Conservation (phyloP, 2,797 vertebrate species). For the Myoxocephalus aenaeus region DNA sequence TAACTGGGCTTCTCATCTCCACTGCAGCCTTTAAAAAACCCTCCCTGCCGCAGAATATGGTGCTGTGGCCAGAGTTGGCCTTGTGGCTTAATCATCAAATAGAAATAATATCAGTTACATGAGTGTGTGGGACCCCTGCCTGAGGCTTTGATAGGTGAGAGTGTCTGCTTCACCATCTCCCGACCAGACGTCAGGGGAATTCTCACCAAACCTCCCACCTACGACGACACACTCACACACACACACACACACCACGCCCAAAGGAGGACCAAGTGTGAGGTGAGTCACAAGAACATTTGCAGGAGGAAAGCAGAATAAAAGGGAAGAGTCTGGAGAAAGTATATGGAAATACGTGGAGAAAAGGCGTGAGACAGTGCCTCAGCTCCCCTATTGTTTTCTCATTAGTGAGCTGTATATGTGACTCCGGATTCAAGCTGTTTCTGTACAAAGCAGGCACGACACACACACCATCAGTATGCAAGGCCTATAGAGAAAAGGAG, state of each 20-base stretch:
- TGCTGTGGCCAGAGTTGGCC: constrained; percentile 53
- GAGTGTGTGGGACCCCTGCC: constrained; percentile 75
- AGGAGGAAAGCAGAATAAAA: constrained; percentile 50
- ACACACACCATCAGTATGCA: constrained; percentile 67
- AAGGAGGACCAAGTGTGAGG: constrained; percentile 36
- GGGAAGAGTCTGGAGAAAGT: constrained; percentile 47
- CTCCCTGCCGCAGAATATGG: background rate
- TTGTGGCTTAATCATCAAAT: constrained; percentile 68
- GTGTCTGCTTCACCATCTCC: constrained; percentile 74
- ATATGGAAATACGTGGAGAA: constrained; percentile 70
- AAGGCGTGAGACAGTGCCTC: constrained; percentile 67
- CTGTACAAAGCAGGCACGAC: constrained; percentile 50
- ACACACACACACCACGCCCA: constrained; percentile 34
- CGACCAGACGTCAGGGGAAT: constrained; percentile 71
- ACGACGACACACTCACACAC: constrained; percentile 40
- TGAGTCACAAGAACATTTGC: constrained; percentile 49
- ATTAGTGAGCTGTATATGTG: constrained; percentile 76
- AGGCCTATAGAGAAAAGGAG: constrained; percentile 64
- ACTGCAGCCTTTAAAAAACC: constrained; percentile 13
- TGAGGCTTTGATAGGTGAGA: constrained; percentile 85
- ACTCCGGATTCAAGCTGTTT: constrained; percentile 73
- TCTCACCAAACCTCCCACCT: constrained; percentile 69
- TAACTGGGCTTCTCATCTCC: constrained; percentile 14
- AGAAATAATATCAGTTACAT: constrained; percentile 84
- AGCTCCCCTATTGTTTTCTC: constrained; percentile 79